These are phyloP conservation scores for Nycticebus coucang DNA, from an alignment of 2,113 vertebrate species.

Conservation along the genomic window DNA sequence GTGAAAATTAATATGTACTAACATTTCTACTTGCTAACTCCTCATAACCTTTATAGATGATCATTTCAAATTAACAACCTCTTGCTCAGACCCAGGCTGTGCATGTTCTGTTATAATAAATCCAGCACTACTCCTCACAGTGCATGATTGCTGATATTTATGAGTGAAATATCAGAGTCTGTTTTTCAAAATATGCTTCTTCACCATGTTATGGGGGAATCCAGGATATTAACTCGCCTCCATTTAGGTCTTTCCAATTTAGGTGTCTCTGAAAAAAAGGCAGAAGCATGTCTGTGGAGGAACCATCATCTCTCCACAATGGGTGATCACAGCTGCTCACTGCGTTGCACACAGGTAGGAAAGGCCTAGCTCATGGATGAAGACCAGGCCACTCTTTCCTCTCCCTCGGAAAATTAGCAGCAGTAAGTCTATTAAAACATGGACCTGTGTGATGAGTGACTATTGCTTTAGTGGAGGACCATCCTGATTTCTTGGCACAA, in stretches of 20 bases:
- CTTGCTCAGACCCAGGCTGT: background rate
- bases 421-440: background rate
- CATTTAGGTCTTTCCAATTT: constrained; percentile 48
- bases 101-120: background rate
- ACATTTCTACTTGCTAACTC: background rate
- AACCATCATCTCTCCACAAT: constrained; percentile 88
- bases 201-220: background rate
- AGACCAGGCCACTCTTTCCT: background rate
- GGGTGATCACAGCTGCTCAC: constrained; percentile 92
- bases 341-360: constrained; percentile 86
- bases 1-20: background rate
- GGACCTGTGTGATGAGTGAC: background rate
- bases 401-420: background rate
- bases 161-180: background rate
- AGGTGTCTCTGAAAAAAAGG: constrained; percentile 90
- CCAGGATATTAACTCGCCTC: background rate
- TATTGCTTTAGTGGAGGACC: background rate
- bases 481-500: background rate
- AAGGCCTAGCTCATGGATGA: background rate
- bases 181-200: background rate
- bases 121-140: background rate
- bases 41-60: background rate
- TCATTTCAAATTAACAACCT: background rate
- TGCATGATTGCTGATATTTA: background rate
- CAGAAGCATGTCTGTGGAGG: constrained; percentile 92